Conservation (phyloP, 2,888 invertebrate species). For the Ennomos fuscantarius region DNA sequence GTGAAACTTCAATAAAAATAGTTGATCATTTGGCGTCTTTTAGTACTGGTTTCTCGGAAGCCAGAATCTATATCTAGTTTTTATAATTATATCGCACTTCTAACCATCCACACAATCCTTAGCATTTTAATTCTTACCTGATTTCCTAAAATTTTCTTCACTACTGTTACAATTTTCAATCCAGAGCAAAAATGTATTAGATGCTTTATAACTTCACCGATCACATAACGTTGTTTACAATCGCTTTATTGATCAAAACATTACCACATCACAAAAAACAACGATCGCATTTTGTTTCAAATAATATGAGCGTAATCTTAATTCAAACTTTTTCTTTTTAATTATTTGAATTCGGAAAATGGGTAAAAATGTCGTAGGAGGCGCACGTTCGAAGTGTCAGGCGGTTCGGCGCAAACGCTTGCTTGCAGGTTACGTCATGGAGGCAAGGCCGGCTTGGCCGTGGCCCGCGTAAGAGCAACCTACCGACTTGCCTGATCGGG, state of each 20-base stretch:
- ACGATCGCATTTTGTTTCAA: conserved; percentile 1
- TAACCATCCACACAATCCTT: not conserved
- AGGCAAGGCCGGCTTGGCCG: conserved; percentile 56
- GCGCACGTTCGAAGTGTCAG: conserved; percentile 62
- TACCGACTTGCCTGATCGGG: conserved; percentile 60
- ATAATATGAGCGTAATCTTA: not conserved
- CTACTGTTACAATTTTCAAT: not conserved
- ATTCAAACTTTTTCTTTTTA: conserved; percentile 1
- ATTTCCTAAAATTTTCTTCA: not conserved
- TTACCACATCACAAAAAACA: conserved; percentile 5
- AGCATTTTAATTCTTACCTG: not conserved
- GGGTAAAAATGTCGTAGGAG: conserved; percentile 42
- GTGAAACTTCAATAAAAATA: too few species aligned
- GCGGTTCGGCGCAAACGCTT: conserved; percentile 54
- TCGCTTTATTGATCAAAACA: conserved; percentile 1
- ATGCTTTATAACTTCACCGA: conserved; percentile 2
- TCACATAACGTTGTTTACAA: conserved; percentile 14
- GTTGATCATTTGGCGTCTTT: too few species aligned
- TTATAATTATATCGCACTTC: too few species aligned
- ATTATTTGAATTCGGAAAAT: conserved; percentile 12
- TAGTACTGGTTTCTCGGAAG: too few species aligned
- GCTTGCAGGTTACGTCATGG: conserved; percentile 72
- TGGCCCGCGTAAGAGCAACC: conserved; percentile 50
- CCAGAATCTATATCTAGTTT: too few species aligned
- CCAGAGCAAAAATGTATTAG: not conserved